Evolutionary conservation across 2,113 vertebrate genomes (phyloP), one percentile per base, ranked within the genome.

Genomic region (Paraplagusia blochii): DNA sequence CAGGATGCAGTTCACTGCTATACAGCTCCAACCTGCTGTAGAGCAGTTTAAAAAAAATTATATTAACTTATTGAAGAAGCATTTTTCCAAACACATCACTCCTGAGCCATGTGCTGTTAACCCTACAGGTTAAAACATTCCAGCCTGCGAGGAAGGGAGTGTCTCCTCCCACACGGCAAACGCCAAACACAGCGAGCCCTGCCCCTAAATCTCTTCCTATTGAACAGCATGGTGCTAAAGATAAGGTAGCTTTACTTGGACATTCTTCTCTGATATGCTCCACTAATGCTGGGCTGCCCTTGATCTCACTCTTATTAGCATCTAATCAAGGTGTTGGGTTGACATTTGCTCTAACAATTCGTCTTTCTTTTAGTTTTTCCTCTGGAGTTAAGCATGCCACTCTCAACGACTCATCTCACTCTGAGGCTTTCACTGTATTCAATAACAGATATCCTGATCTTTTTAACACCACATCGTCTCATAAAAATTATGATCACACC

Each of bases 51-150:
- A n/a, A n/a, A n/a, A n/a, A n/a, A n/a, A n/a, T n/a, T n/a, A n/a
- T n/a, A 29, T 29, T 6, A 29, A 29, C 3, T 29, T 29, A 29
- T 29, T 29, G 22, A 29, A 29, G 2, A 29, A 29, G 29, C 40
- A 14, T 38, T 35, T 51, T 14, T 29, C 53, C 33, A 14, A 62
- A 50, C 58, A 14, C 17, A 61, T 14, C 59, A 79, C 48, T 78
- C 66, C 60, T 73, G 78, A 54, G 40, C 39, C 29, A 15, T 81
- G 34, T 82, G 49, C 66, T 85, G 64, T 87, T 68, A 69, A 82
- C 80, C 57, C 73, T 76, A n/a, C 85, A 88, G 85, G 82, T 85
- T 67, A 78, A 74, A 47, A 81, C 17, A 63, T 53, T 72, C 49
- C 79, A 69, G 48, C 38, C 70, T 72, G 74, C 61, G 76, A 86